Percentiles rank a stretch among this genome's conserved stretches.
Evolutionary conservation across 2,888 invertebrate species (phyloP).

Genomic region (Altica lythri): DNA sequence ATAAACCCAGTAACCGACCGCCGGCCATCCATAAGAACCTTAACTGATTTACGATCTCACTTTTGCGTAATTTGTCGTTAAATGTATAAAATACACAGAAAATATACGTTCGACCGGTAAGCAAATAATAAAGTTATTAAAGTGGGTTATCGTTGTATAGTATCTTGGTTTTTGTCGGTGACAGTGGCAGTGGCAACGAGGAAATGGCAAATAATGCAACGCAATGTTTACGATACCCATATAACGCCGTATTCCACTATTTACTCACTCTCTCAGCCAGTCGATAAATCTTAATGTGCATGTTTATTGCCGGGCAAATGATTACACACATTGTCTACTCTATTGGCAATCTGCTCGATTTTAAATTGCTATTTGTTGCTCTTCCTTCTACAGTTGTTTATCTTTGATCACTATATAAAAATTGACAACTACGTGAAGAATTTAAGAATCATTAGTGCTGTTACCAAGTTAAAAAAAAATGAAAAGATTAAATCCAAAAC

Average conservation of each 20-base stretch:
- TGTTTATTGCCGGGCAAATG: conserved; percentile 9
- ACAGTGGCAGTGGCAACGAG: conserved; percentile 43
- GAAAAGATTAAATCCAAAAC: too few species aligned
- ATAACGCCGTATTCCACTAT: conserved; percentile 48
- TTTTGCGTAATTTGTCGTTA: conserved; percentile 33
- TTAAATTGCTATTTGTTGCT: conserved; percentile 4
- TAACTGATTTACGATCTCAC: conserved; percentile 30
- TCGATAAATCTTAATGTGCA: conserved; percentile 52
- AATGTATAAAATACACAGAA: conserved; percentile 25
- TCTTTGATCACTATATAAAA: too few species aligned
- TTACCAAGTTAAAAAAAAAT: too few species aligned
- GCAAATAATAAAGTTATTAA: conserved; percentile 39
- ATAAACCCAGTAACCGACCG: conserved; percentile 22
- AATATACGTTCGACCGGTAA: conserved; percentile 13
- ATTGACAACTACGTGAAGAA: too few species aligned
- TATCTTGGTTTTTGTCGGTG: conserved; percentile 41
- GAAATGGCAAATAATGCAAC: conserved; percentile 46
- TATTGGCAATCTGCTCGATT: conserved; percentile 10
- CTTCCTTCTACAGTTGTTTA: conserved; percentile 4
- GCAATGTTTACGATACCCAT: conserved; percentile 39
- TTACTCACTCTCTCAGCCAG: conserved; percentile 51
- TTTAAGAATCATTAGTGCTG: too few species aligned
- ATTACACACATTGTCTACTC: conserved; percentile 8
- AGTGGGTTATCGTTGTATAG: conserved; percentile 37
- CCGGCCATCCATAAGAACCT: conserved; percentile 16